Evolutionary conservation across 2,797 vertebrate species (phyloP).

Genomic region (Gymnoscopelus braueri): DNA sequence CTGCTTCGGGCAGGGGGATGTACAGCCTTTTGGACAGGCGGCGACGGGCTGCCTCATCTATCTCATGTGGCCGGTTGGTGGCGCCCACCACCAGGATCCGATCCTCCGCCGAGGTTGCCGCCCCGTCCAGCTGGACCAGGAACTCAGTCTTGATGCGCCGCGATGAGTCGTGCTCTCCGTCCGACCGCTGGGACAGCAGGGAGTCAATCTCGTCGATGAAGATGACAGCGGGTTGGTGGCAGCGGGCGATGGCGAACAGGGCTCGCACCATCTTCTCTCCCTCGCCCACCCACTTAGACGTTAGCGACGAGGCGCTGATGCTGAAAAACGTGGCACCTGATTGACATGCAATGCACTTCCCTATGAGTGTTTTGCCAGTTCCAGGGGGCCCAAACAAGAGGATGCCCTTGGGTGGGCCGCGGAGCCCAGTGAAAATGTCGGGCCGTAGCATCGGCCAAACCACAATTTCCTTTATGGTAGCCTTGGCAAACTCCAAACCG

Average conservation of each 20-base stretch:
- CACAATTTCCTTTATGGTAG: constrained; percentile 96
- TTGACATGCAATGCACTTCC: constrained; percentile 97
- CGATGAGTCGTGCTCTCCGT: constrained; percentile 95
- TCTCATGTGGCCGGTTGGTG: constrained; percentile 96
- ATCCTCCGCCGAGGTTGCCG: constrained; percentile 92
- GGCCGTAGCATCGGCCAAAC: constrained; percentile 98
- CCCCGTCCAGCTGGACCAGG: constrained; percentile 94
- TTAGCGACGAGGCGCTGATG: constrained; percentile 96
- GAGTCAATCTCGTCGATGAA: constrained; percentile 99
- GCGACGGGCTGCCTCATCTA: constrained; percentile 94
- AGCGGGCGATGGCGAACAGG: constrained; percentile 91
- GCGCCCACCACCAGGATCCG: constrained; percentile 96
- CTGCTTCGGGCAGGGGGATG: constrained; percentile 90
- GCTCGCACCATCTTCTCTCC: constrained; percentile 98
- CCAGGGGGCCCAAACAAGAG: constrained; percentile 96
- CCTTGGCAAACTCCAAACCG: constrained; percentile 95
- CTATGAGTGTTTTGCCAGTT: constrained; percentile 97
- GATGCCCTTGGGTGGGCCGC: constrained; percentile 96
- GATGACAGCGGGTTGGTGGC: constrained; percentile 96
- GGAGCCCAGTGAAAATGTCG: constrained; percentile 95
- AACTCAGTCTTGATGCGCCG: constrained; percentile 98
- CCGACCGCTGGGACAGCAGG: constrained; percentile 92
- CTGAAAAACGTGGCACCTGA: constrained; percentile 98
- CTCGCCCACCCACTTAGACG: constrained; percentile 98
- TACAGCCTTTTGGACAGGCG: constrained; percentile 93